Base-by-base conservation (phyloP, 2,113 vertebrate genomes). In the Beaufortia kweichowensis region DNA sequence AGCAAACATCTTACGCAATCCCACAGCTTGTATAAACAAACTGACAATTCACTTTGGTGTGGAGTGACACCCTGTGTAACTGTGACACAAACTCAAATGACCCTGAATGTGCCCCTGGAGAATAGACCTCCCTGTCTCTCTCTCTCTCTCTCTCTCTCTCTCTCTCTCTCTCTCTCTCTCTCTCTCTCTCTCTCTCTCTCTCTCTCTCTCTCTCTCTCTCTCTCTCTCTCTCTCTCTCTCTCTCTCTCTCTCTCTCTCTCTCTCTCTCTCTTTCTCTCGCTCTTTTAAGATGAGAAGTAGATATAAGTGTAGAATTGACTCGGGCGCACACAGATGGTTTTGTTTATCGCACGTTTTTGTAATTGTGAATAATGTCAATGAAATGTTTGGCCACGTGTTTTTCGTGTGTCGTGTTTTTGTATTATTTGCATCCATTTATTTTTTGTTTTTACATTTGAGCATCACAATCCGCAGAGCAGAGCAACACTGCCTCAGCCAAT, bases 11-110 rank as follows among this genome's bases (percentile, higher is more conserved):
- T 92, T 89, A 88, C 85, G 85, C 91, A 90, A 93, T 92, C 82
- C 88, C 91, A 90, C 90, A 89, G 88, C 90, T 91, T 91, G 89
- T 86, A 88, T 87, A 93, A 94, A 93, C 89, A 92, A 90, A 90
- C 86, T 86, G 89, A 85, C 92, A 92, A 93, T 94, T 93, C 91
- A 93, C 89, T 91, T 92, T 82, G 89, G 84, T 81, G 84, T 70
- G 74, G 89, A 90, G 86, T 92, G 91, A 92, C 91, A 93, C 89
- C 89, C 82, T 78, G 91, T 89, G 85, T 86, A 89, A 88, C 84
- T 64, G 83, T 86, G 89, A 89, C 83, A 83, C 90, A 92, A 84
- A 90, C 85, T 72, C 60, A 87, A 91, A 92, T 90, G 91, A 91
- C 89, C 89, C 84, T 89, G 87, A 92, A 91, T 91, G 87, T 79